A percentile compares a stretch with the other conserved stretches of the same genome.
phyloP scores from a whole-genome alignment of 2,888 invertebrate genomes.

The Elmis aenea region DNA sequence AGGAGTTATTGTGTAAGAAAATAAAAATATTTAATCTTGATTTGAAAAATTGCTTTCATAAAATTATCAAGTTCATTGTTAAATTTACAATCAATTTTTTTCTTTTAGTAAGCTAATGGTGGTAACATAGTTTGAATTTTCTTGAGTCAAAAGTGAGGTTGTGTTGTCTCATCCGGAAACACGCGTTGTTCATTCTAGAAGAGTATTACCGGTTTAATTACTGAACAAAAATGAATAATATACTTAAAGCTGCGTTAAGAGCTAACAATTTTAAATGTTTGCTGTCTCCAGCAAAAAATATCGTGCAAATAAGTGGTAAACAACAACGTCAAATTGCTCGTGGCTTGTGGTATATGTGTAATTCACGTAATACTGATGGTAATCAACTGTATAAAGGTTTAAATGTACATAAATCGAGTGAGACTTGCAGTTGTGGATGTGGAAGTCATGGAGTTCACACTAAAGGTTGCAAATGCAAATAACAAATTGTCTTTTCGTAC shows the following conservation, averaged over 20 bases:
- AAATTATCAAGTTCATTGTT: too few species aligned
- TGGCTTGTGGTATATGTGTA: slow-evolving; percentile 70
- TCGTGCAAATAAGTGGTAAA: slow-evolving; percentile 30
- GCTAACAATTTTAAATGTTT: slow-evolving; percentile 34
- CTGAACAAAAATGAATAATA: slow-evolving; percentile 57
- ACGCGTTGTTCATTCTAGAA: too few species aligned
- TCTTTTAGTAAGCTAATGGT: too few species aligned
- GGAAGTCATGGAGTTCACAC: slow-evolving; percentile 60
- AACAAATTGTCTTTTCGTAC: too few species aligned
- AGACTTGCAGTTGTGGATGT: slow-evolving; percentile 66
- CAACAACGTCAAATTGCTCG: slow-evolving; percentile 62
- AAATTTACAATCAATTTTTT: too few species aligned
- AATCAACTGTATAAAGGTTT: slow-evolving; percentile 25
- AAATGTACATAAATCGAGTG: slow-evolving; percentile 53
- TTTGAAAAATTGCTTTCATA: too few species aligned
- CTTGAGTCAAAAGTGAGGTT: too few species aligned
- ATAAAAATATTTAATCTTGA: too few species aligned
- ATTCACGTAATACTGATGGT: slow-evolving; percentile 37
- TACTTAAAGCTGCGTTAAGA: slow-evolving; percentile 59
- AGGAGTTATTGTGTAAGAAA: too few species aligned
- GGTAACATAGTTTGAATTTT: too few species aligned
- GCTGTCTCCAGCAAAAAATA: slow-evolving; percentile 37
- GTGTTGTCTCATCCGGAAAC: too few species aligned
- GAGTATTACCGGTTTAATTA: neutral
- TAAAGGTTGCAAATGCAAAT: slow-evolving; percentile 54